Evolutionary conservation across 2,888 invertebrate genomes (phyloP), one percentile per base, ranked within the genome.

Genomic region (Trachelus stipa): DNA sequence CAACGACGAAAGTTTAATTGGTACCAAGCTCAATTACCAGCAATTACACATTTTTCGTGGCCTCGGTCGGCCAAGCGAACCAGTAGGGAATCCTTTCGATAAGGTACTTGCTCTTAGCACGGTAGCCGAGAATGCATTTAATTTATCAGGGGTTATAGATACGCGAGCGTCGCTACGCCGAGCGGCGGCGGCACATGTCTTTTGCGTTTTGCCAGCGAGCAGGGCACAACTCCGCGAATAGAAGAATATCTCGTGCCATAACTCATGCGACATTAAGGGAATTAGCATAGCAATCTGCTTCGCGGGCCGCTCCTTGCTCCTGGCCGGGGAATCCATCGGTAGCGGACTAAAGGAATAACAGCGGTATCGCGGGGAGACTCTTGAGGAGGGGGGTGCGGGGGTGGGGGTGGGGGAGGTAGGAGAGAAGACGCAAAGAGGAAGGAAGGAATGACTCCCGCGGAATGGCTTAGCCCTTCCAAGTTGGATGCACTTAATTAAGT

Each of bases 401-500:
- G 81, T 71, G 80, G 81, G 0, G 11, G 73, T 74, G 77, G 35
- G 76, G 81, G 77, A 69, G 71, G 23, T 12, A 3, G 35, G 37
- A 68, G 75, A 33, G 76, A 68, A 31, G 33, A 34, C 71, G 71
- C 33, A 12, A 12, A 71, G 34, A 34, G 37, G 75, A 73, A 77
- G 80, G 74, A 76, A 79, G 81, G 81, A 78, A 79, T 83, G 81
- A 81, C 83, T 84, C 80, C 76, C 79, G 85, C 85, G 89, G 89
- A 89, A 89, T 89, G 86, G 86, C 85, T 82, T 85, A 83, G 89
- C 89, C 88, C 88, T 86, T 89, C 89, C 89, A 88, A 85, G 81
- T 84, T 85, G 84, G 85, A 85, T 88, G 85, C 87, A 88, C 89
- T 90, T 90, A 90, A 90, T 90, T 90, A 90, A 90, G 89, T 88